phyloP scores from a whole-genome alignment of 2,113 vertebrate genomes.

The Leptocoma aspasia region DNA sequence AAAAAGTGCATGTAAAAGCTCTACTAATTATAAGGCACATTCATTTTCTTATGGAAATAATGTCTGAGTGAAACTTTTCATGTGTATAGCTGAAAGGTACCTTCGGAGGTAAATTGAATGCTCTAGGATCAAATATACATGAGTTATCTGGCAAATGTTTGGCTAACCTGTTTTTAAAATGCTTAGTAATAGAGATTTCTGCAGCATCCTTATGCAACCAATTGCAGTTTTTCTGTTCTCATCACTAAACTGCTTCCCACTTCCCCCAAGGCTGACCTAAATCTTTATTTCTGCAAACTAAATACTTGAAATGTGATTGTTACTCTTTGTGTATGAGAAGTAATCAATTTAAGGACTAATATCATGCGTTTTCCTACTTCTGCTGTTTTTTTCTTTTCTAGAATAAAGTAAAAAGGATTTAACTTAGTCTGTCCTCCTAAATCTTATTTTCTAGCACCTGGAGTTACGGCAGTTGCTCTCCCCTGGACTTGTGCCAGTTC shows the following conservation, averaged over 20 bases:
- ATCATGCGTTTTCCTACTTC: neutral
- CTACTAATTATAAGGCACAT: neutral
- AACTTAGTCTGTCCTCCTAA: neutral
- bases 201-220: neutral
- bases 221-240: neutral
- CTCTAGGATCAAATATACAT: neutral
- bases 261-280: neutral
- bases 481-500: neutral
- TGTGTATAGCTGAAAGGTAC: neutral
- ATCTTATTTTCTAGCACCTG: neutral
- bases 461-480: neutral
- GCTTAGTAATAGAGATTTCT: neutral
- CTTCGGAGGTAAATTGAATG: neutral
- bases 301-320: neutral
- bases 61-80: neutral
- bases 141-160: neutral
- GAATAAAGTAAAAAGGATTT: neutral
- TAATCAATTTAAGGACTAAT: neutral
- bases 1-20: neutral
- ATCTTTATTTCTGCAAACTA: neutral
- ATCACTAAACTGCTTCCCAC: neutral
- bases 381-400: neutral
- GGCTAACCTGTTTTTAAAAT: neutral
- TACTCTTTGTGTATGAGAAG: neutral
- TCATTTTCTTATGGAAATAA: neutral